Conservation (phyloP, 2,888 invertebrate species). For the Slavum lentiscoides region DNA sequence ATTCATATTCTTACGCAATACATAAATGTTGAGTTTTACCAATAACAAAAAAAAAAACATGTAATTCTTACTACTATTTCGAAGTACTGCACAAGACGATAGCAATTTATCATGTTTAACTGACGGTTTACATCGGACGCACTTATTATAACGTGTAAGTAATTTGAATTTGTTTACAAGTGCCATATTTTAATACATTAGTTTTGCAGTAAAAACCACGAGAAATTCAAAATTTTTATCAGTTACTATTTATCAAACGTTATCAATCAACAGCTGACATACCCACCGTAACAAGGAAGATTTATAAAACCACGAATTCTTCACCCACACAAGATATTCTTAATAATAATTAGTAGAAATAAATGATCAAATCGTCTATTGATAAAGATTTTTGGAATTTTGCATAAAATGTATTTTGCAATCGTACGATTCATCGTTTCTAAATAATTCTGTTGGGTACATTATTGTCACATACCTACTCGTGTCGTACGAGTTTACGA, state of each 20-base stretch:
- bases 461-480: too few relatives aligned
- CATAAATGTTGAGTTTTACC: not conserved
- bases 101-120: slow-evolving; percentile 2
- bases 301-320: too few relatives aligned
- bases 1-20: not conserved
- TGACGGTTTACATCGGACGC: not conserved
- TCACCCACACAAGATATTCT: too few relatives aligned
- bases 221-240: slow-evolving; percentile 1
- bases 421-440: too few relatives aligned
- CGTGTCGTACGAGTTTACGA: too few relatives aligned
- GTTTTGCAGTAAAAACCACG: not conserved
- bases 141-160: not conserved
- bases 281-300: not conserved
- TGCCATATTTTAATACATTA: not conserved
- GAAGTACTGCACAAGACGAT: not conserved
- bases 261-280: slow-evolving; percentile 20
- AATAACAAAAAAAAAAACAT: not conserved
- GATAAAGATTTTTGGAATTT: too few relatives aligned
- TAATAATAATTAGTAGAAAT: too few relatives aligned
- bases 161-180: slow-evolving; percentile 8
- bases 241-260: slow-evolving; percentile 6
- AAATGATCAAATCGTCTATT: too few relatives aligned
- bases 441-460: too few relatives aligned
- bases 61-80: not conserved
- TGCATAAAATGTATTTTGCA: too few relatives aligned